A percentile compares a stretch with the other conserved stretches of the same genome.
phyloP scores from a whole-genome alignment of 2,888 invertebrate genomes.

The Drosophila birchii region DNA sequence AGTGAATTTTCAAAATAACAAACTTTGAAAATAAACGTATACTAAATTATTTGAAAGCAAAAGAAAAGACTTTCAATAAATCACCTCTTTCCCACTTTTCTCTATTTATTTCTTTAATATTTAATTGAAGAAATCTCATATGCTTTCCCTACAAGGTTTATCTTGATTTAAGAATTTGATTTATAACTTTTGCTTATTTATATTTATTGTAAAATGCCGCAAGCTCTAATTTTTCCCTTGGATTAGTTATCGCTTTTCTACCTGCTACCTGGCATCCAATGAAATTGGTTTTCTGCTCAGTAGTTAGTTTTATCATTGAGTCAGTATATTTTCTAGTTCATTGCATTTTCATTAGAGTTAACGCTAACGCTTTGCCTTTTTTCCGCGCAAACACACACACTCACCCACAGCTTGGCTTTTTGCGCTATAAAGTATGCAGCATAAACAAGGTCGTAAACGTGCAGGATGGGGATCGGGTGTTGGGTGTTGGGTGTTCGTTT shows the following conservation, averaged over 20 bases:
- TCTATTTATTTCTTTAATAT: not conserved
- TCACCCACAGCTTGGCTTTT: not conserved
- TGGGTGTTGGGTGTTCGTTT: not conserved
- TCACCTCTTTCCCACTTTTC: too few species aligned
- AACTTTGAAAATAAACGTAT: not conserved
- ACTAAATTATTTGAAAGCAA: not conserved
- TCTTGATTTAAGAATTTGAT: not conserved
- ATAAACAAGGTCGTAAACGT: constrained; percentile 65
- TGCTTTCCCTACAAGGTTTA: not conserved
- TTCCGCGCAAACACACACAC: constrained; percentile 21
- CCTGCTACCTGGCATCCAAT: not conserved
- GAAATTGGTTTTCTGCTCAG: constrained; percentile 41
- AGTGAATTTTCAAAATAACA: too few species aligned
- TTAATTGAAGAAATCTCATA: not conserved
- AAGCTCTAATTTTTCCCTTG: constrained; percentile 8
- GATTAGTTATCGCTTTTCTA: constrained; percentile 5
- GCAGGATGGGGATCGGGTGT: constrained; percentile 24
- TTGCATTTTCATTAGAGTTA: constrained; percentile 56
- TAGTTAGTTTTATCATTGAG: constrained; percentile 56
- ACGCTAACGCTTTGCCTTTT: constrained; percentile 18
- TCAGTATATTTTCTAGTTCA: constrained; percentile 51
- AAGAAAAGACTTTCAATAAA: not conserved
- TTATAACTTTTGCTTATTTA: not conserved
- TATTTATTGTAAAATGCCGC: constrained; percentile 10
- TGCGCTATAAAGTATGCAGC: constrained; percentile 66